phyloP scores from a whole-genome alignment of 2,113 vertebrate genomes.

The Diphyllodes magnificus region DNA sequence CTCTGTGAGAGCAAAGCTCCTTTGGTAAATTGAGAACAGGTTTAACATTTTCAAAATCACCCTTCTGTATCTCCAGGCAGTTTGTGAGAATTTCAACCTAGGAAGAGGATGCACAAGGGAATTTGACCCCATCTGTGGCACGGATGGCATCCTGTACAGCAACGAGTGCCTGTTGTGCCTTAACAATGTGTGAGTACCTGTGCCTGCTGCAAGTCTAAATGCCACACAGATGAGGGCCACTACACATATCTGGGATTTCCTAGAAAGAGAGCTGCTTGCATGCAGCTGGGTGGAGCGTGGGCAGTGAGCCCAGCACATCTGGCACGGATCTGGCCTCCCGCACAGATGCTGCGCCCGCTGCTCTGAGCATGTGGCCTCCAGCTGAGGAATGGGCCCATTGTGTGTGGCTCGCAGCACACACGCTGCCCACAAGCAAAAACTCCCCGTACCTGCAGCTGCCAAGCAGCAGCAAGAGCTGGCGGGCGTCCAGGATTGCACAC shows the following conservation, averaged over 20 bases:
- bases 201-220: not conserved
- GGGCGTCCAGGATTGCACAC: not conserved
- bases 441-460: not conserved
- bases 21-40: not conserved
- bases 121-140: constrained; percentile 77
- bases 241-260: not conserved
- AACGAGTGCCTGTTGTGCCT: constrained; percentile 79
- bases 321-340: not conserved
- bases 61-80: constrained; percentile 6
- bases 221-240: not conserved
- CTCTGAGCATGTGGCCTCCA: not conserved
- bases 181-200: constrained; percentile 35
- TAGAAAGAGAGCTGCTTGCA: not conserved
- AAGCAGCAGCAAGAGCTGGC: not conserved
- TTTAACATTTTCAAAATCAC: not conserved
- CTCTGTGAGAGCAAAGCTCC: not conserved
- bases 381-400: fast-evolving
- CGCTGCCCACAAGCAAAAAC: not conserved
- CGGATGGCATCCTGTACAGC: constrained; percentile 69
- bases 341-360: not conserved
- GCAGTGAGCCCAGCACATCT: constrained; percentile 34
- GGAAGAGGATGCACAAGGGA: constrained; percentile 64
- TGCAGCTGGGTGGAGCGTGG: not conserved
- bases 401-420: not conserved
- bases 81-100: not conserved